Base-by-base conservation (phyloP, 2,113 vertebrate species). In the Rhadina sibilatrix region DNA sequence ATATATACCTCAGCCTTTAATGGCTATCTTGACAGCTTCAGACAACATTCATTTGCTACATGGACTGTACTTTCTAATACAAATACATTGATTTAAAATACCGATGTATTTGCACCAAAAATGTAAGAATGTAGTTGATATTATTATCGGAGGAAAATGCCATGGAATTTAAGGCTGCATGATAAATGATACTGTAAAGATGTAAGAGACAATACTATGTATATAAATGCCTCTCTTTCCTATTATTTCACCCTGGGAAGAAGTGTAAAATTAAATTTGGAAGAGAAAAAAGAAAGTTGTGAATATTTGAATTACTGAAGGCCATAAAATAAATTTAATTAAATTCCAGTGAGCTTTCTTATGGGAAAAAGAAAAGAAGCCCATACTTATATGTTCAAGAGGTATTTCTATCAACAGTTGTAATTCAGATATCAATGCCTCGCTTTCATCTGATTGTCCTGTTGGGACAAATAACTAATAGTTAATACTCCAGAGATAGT, bases 141-240 rank as follows among this genome's bases (percentile, higher is more conserved):
- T 10, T 72, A 11, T 54, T 94, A 86, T 78, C 19, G n/a, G 24
- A 60, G 47, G 8, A 81, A 74, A 91, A 24, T 33, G 8, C 4
- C 5, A 31, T 82, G 37, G 11, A 46, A 87, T 82, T 85, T 60
- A 68, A 53, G 40, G 14, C 30, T 79, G 2, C 60, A 4, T 60
- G n/a, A 79, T 53, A 49, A 93, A 63, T 2, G 2, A 25, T 75
- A 31, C 30, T 52, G 17, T 90, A 57, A 84, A 89, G 40, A 46
- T 1, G 0, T 30, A 11, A 57, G 28, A 72, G 42, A 50, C 1
- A 4, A 31, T 60, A 44, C 20, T 59, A 14, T 9, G 4, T 57
- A 6, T 50, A 17, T 56, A 71, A 84, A 44, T 4, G 2, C 40
- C 5, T 88, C 18, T 57, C 8, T 9, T 75, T 33, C 16, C 17